phyloP scores from a whole-genome alignment of 1,140 invertebrate genomes.

The Drosophila athabasca region DNA sequence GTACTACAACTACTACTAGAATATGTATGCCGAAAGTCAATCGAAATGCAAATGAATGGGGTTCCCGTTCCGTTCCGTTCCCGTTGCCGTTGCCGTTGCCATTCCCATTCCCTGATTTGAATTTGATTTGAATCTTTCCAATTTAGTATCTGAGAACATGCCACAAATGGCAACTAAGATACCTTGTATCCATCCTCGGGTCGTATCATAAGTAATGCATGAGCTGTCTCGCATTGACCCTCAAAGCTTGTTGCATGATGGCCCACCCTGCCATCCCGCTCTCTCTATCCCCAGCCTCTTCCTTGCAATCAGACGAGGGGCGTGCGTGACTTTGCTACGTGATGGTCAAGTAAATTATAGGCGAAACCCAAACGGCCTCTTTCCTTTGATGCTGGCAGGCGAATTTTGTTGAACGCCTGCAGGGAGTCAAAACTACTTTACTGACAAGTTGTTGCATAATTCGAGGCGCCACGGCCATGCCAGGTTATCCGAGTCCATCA shows the following conservation, averaged over 20 bases:
- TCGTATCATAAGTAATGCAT: constrained; percentile 76
- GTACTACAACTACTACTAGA: too few relatives aligned
- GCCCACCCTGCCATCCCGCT: neutral
- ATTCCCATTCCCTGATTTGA: constrained; percentile 22
- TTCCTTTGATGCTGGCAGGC: constrained; percentile 22
- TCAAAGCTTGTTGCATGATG: constrained; percentile 52
- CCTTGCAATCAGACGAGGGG: constrained; percentile 1
- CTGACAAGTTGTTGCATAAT: constrained; percentile 57
- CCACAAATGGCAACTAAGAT: constrained; percentile 44
- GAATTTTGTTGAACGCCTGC: constrained; percentile 22
- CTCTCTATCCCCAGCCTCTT: neutral
- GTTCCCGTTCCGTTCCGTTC: neutral
- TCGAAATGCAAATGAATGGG: constrained; percentile 43
- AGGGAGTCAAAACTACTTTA: constrained; percentile 18
- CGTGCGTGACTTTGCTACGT: constrained; percentile 72
- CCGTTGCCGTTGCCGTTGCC: neutral
- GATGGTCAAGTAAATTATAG: constrained; percentile 77
- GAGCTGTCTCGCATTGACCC: constrained; percentile 52
- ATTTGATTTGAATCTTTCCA: constrained; percentile 46
- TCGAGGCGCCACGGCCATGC: constrained; percentile 20
- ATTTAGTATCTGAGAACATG: constrained; percentile 47
- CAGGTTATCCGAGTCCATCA: constrained; percentile 66
- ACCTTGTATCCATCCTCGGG: constrained; percentile 33
- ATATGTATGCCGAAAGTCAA: constrained; percentile 34
- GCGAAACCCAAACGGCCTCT: constrained; percentile 52